Percentiles rank a stretch among this genome's conserved stretches.
phyloP scores from a whole-genome alignment of 2,797 vertebrate species.

The Enteromius argenteus region DNA sequence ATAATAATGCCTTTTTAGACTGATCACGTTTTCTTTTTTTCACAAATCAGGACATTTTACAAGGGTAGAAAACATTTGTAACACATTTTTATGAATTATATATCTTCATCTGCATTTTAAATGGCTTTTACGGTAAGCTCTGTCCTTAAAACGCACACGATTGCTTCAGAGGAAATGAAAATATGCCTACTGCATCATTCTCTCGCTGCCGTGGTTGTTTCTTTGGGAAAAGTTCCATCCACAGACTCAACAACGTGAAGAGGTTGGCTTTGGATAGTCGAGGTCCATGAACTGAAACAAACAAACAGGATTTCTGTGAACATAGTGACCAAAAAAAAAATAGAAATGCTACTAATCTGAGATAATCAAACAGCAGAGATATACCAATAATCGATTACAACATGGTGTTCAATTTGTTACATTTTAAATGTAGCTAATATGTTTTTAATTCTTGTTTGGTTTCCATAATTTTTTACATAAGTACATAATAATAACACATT shows the following conservation, averaged over 20 bases:
- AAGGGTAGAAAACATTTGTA: not conserved
- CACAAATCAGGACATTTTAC: not conserved
- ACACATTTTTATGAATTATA: not conserved
- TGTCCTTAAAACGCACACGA: not conserved
- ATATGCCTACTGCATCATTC: slow-evolving; percentile 69
- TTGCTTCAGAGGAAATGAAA: not conserved
- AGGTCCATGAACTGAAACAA: slow-evolving; percentile 82
- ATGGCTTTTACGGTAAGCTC: not conserved
- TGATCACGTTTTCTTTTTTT: not conserved
- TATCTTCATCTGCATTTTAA: not conserved
- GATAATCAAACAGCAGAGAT: not conserved
- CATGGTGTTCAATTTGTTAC: not conserved
- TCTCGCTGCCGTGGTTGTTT: slow-evolving; percentile 56
- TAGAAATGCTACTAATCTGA: not conserved
- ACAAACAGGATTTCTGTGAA: slow-evolving; percentile 38
- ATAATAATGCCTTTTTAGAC: not conserved
- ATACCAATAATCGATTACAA: not conserved
- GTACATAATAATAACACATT: not conserved
- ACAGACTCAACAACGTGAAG: slow-evolving; percentile 91
- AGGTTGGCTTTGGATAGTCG: slow-evolving; percentile 93
- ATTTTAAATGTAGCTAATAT: not conserved
- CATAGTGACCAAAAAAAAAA: not conserved
- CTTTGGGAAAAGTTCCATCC: slow-evolving; percentile 94
- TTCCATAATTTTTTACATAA: not conserved
- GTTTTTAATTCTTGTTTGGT: not conserved